Conservation (phyloP, 2,797 vertebrate species). For the Protonibea diacanthus region DNA sequence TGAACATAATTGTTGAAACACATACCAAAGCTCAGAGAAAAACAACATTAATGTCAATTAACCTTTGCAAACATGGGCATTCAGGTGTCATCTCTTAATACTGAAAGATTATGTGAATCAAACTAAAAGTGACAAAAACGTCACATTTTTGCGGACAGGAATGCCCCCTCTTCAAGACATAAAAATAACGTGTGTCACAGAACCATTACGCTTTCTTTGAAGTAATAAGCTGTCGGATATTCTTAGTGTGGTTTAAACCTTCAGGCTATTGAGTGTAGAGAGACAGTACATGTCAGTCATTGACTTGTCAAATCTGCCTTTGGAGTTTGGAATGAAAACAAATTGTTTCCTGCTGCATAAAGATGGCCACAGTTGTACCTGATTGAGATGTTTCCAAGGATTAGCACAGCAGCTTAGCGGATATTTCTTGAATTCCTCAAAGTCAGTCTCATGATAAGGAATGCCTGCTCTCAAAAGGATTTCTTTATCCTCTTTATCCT, state of each 20-base stretch:
- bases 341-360: background rate
- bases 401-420: conserved; percentile 2
- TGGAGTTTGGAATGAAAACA: conserved; percentile 13
- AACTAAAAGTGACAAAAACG: background rate
- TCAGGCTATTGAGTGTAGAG: background rate
- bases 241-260: background rate
- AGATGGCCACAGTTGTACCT: background rate
- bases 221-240: background rate
- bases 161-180: background rate
- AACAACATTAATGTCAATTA: background rate
- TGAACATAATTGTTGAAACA: background rate
- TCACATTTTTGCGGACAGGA: background rate
- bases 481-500: background rate
- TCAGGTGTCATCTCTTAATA: background rate
- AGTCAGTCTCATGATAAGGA: conserved; percentile 3
- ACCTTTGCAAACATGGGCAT: background rate
- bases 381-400: conserved; percentile 18
- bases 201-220: background rate
- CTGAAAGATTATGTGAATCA: background rate
- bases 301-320: conserved; percentile 21
- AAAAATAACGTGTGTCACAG: conserved; percentile 2
- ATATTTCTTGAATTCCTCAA: background rate
- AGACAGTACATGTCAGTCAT: background rate
- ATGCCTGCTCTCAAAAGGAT: background rate
- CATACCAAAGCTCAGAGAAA: background rate